phyloP scores from a whole-genome alignment of 2,888 invertebrate genomes.

The Xanthia icteritia region DNA sequence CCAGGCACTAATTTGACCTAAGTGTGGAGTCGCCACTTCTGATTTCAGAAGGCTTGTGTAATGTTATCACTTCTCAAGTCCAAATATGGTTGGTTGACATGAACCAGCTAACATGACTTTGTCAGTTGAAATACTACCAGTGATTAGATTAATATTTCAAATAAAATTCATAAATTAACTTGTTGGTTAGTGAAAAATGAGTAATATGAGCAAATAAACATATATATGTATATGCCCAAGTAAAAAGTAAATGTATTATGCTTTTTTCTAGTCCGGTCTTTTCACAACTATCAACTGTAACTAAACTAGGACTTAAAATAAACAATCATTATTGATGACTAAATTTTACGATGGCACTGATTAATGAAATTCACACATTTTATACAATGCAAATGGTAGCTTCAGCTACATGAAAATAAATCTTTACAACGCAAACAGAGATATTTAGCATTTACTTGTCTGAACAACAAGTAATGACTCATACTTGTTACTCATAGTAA shows the following conservation, averaged over 20 bases:
- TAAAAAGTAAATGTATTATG: neutral
- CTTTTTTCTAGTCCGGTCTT: neutral
- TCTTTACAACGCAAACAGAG: neutral
- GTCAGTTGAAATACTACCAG: neutral
- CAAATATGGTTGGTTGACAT: neutral
- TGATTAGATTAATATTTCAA: neutral
- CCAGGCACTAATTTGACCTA: neutral
- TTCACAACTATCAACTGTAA: neutral
- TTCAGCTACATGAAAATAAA: neutral
- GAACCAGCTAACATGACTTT: neutral
- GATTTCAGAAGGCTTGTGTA: neutral
- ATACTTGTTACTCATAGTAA: slow-evolving; percentile 37
- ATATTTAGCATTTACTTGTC: slow-evolving; percentile 10
- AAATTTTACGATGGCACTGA: neutral
- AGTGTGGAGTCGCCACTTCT: neutral
- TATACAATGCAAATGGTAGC: neutral
- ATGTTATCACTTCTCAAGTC: neutral
- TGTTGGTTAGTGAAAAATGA: neutral
- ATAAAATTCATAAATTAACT: neutral
- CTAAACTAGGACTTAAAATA: neutral
- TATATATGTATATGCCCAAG: neutral
- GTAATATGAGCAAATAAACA: neutral
- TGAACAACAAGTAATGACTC: slow-evolving; percentile 33
- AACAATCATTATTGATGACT: neutral
- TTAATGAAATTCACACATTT: neutral